Evolutionary conservation across 2,888 invertebrate species (phyloP), one percentile per base, ranked within the genome.

Genomic region (Lepidochrysops patricia): DNA sequence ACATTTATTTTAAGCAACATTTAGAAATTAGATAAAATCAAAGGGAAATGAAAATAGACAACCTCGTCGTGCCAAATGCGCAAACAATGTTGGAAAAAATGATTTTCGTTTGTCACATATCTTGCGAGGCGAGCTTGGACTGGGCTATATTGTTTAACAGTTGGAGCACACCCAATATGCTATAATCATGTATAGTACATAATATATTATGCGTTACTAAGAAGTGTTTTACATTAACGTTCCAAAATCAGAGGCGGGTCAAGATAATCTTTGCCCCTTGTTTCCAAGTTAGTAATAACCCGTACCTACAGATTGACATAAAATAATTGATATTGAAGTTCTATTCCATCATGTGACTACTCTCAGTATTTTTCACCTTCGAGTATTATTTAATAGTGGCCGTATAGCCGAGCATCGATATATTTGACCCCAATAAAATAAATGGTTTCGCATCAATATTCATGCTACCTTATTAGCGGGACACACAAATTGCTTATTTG

Each of bases 361-460:
- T 19, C 1, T 7, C 9, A 43, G 19, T 43, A 43, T 23, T 43
- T 43, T 43, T 43, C 43, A 43, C 19, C 43, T 43, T 23, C 43
- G 19, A 43, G 9, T 43, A 27, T 52, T 27, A 52, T 27, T 26
- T 27, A 13, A 27, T 26, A 27, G n/a, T 27, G 13, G 9, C 13
- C 13, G 7, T 52, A 27, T 52, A 27, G 4, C 3, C 13, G 52
- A 52, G 3, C 52, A 13, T 26, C 13, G 52, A 27, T 13, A 2
- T 27, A 27, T 52, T 52, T 52, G 52, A 52, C 27, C 52, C 52
- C 43, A 23, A 43, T 43, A 23, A 43, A 43, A 43, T 43, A 43
- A 52, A 52, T 52, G 27, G 52, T 26, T 52, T 26, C 23, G 25
- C 15, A 27, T 52, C 25, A 52, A 26, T 27, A 13, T 52, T 27